Evolutionary conservation across 2,797 vertebrate species (phyloP).

Genomic region (Sebastes kiyomatsui): DNA sequence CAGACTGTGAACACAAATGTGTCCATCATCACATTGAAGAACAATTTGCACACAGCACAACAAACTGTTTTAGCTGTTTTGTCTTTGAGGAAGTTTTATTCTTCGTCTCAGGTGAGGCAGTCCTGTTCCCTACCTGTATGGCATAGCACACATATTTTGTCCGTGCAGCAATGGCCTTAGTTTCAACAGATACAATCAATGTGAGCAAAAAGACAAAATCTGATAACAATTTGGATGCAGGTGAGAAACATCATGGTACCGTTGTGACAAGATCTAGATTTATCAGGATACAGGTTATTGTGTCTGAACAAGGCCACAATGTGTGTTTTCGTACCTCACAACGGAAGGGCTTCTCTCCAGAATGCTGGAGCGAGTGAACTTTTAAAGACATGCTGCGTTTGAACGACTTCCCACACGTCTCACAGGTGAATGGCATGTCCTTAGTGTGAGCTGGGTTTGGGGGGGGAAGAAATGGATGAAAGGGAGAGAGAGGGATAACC

Average conservation of each 20-base stretch:
- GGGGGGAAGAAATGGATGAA: neutral
- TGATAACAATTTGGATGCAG: neutral
- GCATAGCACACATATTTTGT: neutral
- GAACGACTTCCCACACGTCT: slow-evolving; percentile 98
- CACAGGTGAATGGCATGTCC: slow-evolving; percentile 99
- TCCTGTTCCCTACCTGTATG: neutral
- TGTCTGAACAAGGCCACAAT: neutral
- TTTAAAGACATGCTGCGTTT: slow-evolving; percentile 99
- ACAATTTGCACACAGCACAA: neutral
- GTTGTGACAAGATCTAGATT: neutral
- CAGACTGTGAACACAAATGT: neutral
- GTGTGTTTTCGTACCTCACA: slow-evolving; percentile 89
- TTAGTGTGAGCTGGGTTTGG: slow-evolving; percentile 91
- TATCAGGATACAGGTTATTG: neutral
- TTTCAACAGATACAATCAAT: neutral
- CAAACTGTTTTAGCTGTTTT: neutral
- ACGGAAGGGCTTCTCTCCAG: slow-evolving; percentile 97
- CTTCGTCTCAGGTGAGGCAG: neutral
- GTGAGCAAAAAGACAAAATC: neutral
- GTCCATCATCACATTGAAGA: neutral
- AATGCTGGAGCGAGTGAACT: slow-evolving; percentile 97
- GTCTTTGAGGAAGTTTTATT: neutral
- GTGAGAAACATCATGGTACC: neutral
- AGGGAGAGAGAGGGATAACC: neutral
- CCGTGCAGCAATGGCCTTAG: neutral